These are phyloP conservation scores for Drosophila basisetae DNA, from an alignment of 2,888 invertebrate genomes.

Conservation along the genomic window DNA sequence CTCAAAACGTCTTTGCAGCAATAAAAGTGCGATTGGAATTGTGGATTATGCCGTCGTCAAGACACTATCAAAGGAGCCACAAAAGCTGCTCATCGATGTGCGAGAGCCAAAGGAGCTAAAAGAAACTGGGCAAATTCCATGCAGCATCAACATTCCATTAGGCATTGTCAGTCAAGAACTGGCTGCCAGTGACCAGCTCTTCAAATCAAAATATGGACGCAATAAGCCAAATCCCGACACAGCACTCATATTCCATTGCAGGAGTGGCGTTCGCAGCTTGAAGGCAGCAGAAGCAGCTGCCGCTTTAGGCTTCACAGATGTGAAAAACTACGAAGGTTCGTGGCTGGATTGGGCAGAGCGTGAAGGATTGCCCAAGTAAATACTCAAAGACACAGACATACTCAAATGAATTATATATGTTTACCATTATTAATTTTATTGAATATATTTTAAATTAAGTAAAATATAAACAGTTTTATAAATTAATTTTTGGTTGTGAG, in stretches of 20 bases:
- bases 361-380: slow-evolving; percentile 77
- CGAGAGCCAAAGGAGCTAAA: slow-evolving; percentile 90
- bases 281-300: slow-evolving; percentile 87
- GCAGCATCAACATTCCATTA: slow-evolving; percentile 92
- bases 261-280: slow-evolving; percentile 88
- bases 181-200: slow-evolving; percentile 84
- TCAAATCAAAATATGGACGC: slow-evolving; percentile 87
- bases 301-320: slow-evolving; percentile 76
- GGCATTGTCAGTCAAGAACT: slow-evolving; percentile 74
- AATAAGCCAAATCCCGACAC: slow-evolving; percentile 87
- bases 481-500: slow-evolving; percentile 23
- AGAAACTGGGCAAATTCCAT: slow-evolving; percentile 90
- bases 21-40: slow-evolving; percentile 42
- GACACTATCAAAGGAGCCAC: slow-evolving; percentile 85
- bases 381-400: slow-evolving; percentile 2
- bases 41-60: slow-evolving; percentile 82
- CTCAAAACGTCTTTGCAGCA: slow-evolving; percentile 28
- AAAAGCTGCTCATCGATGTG: slow-evolving; percentile 90
- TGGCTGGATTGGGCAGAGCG: slow-evolving; percentile 84
- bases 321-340: slow-evolving; percentile 83
- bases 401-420: not conserved
- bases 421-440: slow-evolving; percentile 3
- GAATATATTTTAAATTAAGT: slow-evolving; percentile 7
- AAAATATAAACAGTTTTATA: too few species aligned
- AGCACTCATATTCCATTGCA: slow-evolving; percentile 89